Conservation (phyloP, 2,113 vertebrate genomes). For the Promerops cafer region DNA sequence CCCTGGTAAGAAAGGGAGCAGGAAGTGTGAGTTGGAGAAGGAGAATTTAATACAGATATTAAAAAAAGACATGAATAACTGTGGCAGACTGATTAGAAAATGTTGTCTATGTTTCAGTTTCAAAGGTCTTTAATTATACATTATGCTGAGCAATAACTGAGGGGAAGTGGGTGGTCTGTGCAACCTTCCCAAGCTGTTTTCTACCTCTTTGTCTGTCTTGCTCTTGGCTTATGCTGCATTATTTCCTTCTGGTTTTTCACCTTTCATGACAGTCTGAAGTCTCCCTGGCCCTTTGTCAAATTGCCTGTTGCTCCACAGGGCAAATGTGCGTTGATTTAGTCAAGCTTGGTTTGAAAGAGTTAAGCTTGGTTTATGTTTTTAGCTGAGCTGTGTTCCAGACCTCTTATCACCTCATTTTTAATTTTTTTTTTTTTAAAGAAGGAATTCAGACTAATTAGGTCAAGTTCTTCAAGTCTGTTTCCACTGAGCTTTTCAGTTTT, state of each 20-base stretch:
- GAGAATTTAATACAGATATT: neutral
- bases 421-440: neutral
- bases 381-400: neutral
- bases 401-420: neutral
- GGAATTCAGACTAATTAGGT: neutral
- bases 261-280: neutral
- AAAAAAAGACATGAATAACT: neutral
- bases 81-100: neutral
- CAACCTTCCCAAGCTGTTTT: neutral
- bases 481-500: neutral
- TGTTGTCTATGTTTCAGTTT: neutral
- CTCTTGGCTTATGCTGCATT: neutral
- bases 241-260: neutral
- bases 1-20: neutral
- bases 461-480: neutral
- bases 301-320: neutral
- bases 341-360: neutral
- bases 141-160: neutral
- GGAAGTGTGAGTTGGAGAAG: neutral
- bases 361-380: neutral
- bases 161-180: fast-evolving
- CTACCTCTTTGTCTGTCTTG: neutral
- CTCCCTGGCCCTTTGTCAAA: neutral
- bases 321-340: neutral
- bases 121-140: neutral